Evolutionary conservation across 1,140 invertebrate genomes (phyloP).

Genomic region (Euwallacea fornicatus): DNA sequence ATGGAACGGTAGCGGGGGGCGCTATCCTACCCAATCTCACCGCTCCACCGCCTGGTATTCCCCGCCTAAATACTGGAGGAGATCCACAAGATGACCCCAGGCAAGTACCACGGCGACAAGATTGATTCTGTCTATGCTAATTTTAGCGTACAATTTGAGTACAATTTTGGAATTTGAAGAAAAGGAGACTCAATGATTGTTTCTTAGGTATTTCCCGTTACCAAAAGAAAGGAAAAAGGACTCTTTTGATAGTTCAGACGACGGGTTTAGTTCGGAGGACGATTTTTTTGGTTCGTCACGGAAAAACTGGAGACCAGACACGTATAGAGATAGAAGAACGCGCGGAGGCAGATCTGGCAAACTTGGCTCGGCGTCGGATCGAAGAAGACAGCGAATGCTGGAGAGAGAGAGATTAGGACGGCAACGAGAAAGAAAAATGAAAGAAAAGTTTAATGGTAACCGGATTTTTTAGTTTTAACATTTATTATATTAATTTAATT

Average conservation of each 20-base stretch:
- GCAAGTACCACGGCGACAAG: not conserved
- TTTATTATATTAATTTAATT: not conserved
- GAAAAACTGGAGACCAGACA: constrained; percentile 34
- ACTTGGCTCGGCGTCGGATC: constrained; percentile 50
- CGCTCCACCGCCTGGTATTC: constrained; percentile 26
- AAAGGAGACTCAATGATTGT: not conserved
- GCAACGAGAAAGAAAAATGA: constrained; percentile 31
- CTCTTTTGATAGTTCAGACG: constrained; percentile 68
- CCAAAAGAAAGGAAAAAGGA: constrained; percentile 70
- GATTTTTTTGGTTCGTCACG: constrained; percentile 56
- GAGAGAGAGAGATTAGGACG: constrained; percentile 1
- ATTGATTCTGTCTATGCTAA: not conserved
- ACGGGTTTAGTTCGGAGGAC: constrained; percentile 65
- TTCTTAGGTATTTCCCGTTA: constrained; percentile 64
- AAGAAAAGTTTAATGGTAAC: constrained; percentile 18
- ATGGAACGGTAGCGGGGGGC: constrained; percentile 40
- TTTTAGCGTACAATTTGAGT: too few relatives aligned
- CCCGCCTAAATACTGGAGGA: constrained; percentile 48
- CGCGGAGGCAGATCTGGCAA: constrained; percentile 47
- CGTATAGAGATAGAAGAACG: constrained; percentile 47
- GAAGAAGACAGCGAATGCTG: constrained; percentile 49
- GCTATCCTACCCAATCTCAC: constrained; percentile 38
- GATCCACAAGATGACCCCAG: constrained; percentile 65
- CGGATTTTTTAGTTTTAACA: too few relatives aligned
- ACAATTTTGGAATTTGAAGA: too few relatives aligned